phyloP scores from a whole-genome alignment of 1,140 invertebrate species.

The Drosophila melanogaster region DNA sequence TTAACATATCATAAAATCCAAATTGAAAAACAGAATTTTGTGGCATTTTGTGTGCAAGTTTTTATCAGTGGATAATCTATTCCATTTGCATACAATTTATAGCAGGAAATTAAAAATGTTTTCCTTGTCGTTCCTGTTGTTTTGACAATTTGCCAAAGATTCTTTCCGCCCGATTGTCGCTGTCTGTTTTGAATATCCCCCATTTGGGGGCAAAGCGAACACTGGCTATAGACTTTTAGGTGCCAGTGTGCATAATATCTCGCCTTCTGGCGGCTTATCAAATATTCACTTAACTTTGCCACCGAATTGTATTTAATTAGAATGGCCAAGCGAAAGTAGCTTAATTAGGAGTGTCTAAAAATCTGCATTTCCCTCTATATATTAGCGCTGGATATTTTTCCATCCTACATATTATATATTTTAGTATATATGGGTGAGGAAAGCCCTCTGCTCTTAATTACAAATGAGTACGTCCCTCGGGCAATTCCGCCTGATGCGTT shows the following conservation, averaged over 20 bases:
- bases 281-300: conserved; percentile 43
- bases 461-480: conserved; percentile 55
- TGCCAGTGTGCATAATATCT: conserved; percentile 29
- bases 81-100: conserved; percentile 76
- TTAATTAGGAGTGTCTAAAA: conserved; percentile 34
- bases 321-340: conserved; percentile 15
- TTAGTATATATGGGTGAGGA: conserved; percentile 11
- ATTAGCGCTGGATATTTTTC: conserved; percentile 21
- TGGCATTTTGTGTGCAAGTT: conserved; percentile 19
- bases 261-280: conserved; percentile 41
- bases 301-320: conserved; percentile 44
- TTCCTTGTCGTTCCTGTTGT: conserved; percentile 49
- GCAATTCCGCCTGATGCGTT: conserved; percentile 70
- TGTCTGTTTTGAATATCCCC: conserved; percentile 46
- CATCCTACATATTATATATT: conserved; percentile 4
- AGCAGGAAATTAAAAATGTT: conserved; percentile 79
- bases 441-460: conserved; percentile 68
- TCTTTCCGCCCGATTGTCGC: conserved; percentile 46
- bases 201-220: conserved; percentile 39
- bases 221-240: conserved; percentile 17
- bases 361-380: conserved; percentile 22
- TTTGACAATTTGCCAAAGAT: conserved; percentile 82
- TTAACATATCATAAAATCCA: conserved; percentile 44
- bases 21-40: conserved; percentile 51
- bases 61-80: conserved; percentile 45